Evolutionary conservation across 37 sponge, comb jelly and placozoan species (phyloP).

Genomic region (Chondrosia reniformis): DNA sequence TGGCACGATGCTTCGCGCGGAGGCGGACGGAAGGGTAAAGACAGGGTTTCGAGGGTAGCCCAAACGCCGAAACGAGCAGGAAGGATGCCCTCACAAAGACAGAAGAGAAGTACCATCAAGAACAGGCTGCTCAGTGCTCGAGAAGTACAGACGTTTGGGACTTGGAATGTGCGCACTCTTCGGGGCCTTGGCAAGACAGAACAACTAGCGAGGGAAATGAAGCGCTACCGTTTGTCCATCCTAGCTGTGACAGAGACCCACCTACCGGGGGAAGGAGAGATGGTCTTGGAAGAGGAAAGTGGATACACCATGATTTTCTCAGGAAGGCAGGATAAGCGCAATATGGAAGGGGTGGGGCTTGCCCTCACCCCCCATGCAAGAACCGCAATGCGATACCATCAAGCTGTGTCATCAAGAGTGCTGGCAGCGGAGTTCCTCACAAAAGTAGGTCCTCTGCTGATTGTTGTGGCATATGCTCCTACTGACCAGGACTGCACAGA

Average conservation of each 20-base stretch:
- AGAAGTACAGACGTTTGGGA: too few species aligned
- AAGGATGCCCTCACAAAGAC: too few species aligned
- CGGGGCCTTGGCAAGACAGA: slow-evolving; percentile 8
- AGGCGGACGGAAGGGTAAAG: not conserved
- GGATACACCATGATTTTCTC: slow-evolving; percentile 6
- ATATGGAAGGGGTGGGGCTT: not conserved
- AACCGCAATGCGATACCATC: slow-evolving; percentile 1
- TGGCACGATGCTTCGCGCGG: slow-evolving; percentile 6
- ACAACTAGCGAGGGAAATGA: slow-evolving; percentile 3
- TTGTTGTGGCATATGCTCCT: slow-evolving; percentile 9
- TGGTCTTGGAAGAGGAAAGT: not conserved
- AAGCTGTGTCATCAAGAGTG: not conserved
- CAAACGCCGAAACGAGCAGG: not conserved
- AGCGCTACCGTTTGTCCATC: slow-evolving; percentile 7
- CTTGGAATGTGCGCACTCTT: slow-evolving; percentile 17
- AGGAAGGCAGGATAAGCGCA: slow-evolving; percentile 9
- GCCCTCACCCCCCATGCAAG: slow-evolving; percentile 16
- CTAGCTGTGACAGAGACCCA: slow-evolving; percentile 20
- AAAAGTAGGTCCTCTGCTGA: slow-evolving; percentile 1
- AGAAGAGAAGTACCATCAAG: too few species aligned
- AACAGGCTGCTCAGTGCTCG: too few species aligned
- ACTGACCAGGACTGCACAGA: slow-evolving; percentile 19
- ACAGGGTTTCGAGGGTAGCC: not conserved
- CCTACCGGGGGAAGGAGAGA: not conserved
- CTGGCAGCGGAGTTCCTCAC: slow-evolving; percentile 5